Conservation (phyloP, 37 sponge, comb jelly and placozoan genomes). For the Cladorhizidae sp. region DNA sequence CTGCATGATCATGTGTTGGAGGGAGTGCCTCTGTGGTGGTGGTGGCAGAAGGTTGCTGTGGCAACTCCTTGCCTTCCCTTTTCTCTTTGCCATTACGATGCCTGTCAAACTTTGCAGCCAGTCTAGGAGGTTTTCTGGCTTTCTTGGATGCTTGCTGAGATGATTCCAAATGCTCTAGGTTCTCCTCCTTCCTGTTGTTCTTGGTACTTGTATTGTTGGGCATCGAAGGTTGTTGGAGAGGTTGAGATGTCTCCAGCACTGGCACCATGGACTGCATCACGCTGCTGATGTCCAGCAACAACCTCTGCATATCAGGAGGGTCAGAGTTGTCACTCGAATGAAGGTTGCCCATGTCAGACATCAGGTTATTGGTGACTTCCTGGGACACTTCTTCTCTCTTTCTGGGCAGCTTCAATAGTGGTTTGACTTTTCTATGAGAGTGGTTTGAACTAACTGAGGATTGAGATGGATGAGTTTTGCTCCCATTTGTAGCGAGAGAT, state of each 20-base stretch:
- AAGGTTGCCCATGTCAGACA: background rate
- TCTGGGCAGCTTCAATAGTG: background rate
- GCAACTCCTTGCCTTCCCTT: no score
- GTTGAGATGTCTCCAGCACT: background rate
- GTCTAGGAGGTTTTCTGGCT: slow-evolving; percentile 6
- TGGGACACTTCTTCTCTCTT: background rate
- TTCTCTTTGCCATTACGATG: slow-evolving; percentile 22
- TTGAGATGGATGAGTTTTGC: background rate
- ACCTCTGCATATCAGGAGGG: slow-evolving; percentile 18
- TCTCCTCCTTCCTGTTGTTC: no score
- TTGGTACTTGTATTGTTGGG: background rate
- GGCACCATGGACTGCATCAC: background rate
- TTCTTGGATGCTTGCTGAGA: background rate
- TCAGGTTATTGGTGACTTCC: background rate
- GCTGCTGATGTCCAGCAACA: slow-evolving; percentile 9
- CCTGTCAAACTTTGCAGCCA: slow-evolving; percentile 59
- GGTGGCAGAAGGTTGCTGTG: no score
- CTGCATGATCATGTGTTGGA: background rate
- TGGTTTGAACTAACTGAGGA: background rate
- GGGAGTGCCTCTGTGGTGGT: no score
- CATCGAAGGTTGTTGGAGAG: no score
- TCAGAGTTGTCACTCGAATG: background rate
- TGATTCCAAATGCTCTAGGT: background rate
- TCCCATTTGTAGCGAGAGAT: background rate
- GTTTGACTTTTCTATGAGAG: background rate